These are phyloP conservation scores for Chironomus striatipennis DNA, from an alignment of 1,140 invertebrate genomes.

Conservation along the genomic window DNA sequence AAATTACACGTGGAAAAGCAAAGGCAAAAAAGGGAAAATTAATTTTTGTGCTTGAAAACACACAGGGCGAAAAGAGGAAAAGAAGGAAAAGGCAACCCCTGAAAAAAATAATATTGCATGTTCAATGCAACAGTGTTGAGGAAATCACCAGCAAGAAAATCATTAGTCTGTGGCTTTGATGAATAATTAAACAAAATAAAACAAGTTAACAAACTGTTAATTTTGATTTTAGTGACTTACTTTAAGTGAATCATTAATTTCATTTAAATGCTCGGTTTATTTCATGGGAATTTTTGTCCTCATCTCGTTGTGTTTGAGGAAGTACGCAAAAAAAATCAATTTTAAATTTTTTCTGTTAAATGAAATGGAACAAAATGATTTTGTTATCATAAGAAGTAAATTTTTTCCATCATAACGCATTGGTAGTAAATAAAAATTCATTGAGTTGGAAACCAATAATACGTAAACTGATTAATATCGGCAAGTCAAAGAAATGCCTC, in stretches of 20 bases:
- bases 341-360: background rate
- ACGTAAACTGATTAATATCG: background rate
- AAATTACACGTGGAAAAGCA: slow-evolving; percentile 9
- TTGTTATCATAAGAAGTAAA: background rate
- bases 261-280: too few relatives aligned
- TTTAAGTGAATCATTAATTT: too few relatives aligned
- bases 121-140: background rate
- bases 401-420: too few relatives aligned
- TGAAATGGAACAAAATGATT: background rate
- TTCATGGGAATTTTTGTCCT: too few relatives aligned
- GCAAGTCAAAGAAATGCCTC: background rate
- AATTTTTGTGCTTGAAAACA: background rate
- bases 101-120: too few relatives aligned
- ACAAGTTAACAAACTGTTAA: background rate
- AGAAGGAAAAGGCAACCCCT: background rate
- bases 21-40: background rate
- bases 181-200: slow-evolving; percentile 9
- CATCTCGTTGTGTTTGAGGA: too few relatives aligned
- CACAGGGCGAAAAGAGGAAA: too few relatives aligned
- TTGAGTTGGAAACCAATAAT: slow-evolving; percentile 3
- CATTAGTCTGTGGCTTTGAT: background rate
- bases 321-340: too few relatives aligned
- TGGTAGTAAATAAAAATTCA: background rate
- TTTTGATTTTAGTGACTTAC: background rate
- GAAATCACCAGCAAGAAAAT: too few relatives aligned